Evolutionary conservation across 1,140 invertebrate species (phyloP), one percentile per base, ranked within the genome.

Genomic region (Cherax destructor): DNA sequence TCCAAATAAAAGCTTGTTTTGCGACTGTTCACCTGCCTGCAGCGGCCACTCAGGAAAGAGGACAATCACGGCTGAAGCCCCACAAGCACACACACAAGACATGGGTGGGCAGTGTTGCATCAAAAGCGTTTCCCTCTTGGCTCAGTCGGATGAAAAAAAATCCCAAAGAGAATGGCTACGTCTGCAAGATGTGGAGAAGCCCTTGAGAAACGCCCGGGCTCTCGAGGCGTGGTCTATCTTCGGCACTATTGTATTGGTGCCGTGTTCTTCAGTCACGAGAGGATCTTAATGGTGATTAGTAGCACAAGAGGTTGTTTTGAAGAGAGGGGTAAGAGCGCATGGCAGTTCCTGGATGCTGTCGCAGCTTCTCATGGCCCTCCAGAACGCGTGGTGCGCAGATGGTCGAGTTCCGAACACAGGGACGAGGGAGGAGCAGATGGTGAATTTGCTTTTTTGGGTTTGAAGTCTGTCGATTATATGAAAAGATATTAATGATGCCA

Each of bases 211-310:
- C 77, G 47, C 47, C 77, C 21, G 21, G 50, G 47, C 77, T 50
- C 77, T 79, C 47, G 10, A 41, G 41, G 47, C 77, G 16, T 79
- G 77, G 77, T 79, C 47, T 79, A 50, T 79, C 77, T 52, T 24
- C 47, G 18, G 77, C 41, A 47, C 77, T 21, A 79, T 79, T 79
- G 77, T 79, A 47, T 50, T 3, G 18, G 6, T n/a, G 77, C 47
- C 13, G 21, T 50, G 77, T 50, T 79, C 47, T 47, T 21, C 77
- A 13, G 4, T 47, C 24, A 50, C 77, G 50, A 79, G 77, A 79
- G 77, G 77, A 79, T 79, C 47, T 79, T 50, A 50, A 41, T 30
- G 47, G 76, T n/a, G 76, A 78, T 78, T 78, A 78, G 76, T 78
- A n/a, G 76, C 24, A 78, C 41, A 78, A 78, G 77, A 79, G 77